These are phyloP conservation scores for Papilio machaon DNA, from an alignment of 1,140 invertebrate species.

Conservation along the genomic window DNA sequence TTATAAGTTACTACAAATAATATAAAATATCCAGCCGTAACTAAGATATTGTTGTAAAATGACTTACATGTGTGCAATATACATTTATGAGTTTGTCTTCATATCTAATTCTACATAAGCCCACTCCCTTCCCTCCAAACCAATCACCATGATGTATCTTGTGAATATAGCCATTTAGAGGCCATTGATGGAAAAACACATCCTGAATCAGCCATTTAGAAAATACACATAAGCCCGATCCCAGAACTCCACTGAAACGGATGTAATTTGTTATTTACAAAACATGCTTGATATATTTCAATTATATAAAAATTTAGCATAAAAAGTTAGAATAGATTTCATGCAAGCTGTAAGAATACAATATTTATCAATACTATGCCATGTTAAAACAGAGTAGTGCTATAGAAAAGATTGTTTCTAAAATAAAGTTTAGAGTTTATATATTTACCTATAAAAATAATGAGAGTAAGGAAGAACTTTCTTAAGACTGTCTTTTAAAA, in stretches of 20 bases:
- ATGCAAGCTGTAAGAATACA: not conserved
- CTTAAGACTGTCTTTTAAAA: slow-evolving; percentile 84
- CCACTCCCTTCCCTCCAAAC: slow-evolving; percentile 98
- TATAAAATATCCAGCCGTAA: too few species aligned
- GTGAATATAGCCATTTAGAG: slow-evolving; percentile 98
- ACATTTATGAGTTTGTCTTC: slow-evolving; percentile 89
- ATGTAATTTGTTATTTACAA: not conserved
- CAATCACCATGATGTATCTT: slow-evolving; percentile 98
- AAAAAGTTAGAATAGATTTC: slow-evolving; percentile 11
- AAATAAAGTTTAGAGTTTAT: too few species aligned
- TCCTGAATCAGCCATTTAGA: slow-evolving; percentile 94
- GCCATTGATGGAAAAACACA: slow-evolving; percentile 95
- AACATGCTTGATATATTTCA: not conserved
- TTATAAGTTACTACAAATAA: not conserved
- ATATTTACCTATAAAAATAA: slow-evolving; percentile 94
- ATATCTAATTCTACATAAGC: slow-evolving; percentile 90
- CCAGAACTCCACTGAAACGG: slow-evolving; percentile 90
- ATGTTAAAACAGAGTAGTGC: not conserved
- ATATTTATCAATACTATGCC: not conserved
- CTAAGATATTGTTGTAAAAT: not conserved
- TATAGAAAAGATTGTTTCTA: not conserved
- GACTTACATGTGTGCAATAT: slow-evolving; percentile 95
- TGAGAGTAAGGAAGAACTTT: slow-evolving; percentile 90
- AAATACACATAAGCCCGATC: slow-evolving; percentile 95
- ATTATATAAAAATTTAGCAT: not conserved